Evolutionary conservation across 1,140 invertebrate genomes (phyloP), one percentile per base, ranked within the genome.

Genomic region (Macrocentrus cingulum): DNA sequence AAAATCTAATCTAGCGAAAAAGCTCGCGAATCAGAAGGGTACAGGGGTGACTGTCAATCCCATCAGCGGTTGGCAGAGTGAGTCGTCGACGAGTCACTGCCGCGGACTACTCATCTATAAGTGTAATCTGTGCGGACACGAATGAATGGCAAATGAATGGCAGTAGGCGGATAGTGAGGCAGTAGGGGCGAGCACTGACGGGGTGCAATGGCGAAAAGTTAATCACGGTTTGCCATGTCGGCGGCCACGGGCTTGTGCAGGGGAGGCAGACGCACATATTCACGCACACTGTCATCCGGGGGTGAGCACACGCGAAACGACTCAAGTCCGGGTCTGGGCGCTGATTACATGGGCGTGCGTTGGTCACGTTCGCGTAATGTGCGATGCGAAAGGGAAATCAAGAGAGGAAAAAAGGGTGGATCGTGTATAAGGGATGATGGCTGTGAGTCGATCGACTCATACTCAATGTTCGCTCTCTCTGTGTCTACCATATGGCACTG

Each of bases 131-230:
- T 70, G 74, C 67, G 72, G 71, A 78, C 72, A 66, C 72, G 72
- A 78, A 79, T 80, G 77, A 80, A 79, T 80, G 73, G 74, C 72
- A 78, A 79, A 80, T 77, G 76, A 79, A 79, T 78, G 67, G 48
- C 37, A 57, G 46, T 50, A 41, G 55, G 55, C 45, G 36, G 46
- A 37, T 13, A n/a, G 34, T 74, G 37, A 37, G 50, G 42, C n/a
- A 25, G n/a, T n/a, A 19, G 20, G 46, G 49, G 9, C 15, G 34
- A 11, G 22, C 22, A 61, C 19, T 56, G 50, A 59, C 22, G 52
- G 50, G 71, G 66, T 68, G 67, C 68, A 67, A 72, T 70, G 72
- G 70, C 71, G 73, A 79, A 80, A 80, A 80, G 77, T 80, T 80
- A 80, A 80, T 80, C 77, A 80, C 75, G 75, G 75, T 76, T 80